Percentiles rank a stretch among this genome's conserved stretches.
These are phyloP conservation scores for Romanogobio albipinnatus DNA, from an alignment of 2,113 vertebrate species.

Conservation along the genomic window DNA sequence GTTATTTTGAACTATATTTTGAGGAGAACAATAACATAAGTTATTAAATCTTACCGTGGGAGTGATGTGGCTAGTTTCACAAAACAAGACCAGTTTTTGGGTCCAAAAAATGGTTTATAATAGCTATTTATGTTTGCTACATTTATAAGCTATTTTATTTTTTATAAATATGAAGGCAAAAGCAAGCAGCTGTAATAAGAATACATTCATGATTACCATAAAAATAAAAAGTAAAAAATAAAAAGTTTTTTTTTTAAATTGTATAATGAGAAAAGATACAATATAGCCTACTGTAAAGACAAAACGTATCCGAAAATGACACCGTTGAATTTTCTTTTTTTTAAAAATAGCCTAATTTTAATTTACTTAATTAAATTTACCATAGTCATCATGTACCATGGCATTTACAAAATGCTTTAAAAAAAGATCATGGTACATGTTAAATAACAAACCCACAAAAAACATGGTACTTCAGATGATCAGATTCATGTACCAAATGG, in stretches of 20 bases:
- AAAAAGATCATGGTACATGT: no score
- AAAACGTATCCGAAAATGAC: background rate
- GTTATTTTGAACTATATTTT: background rate
- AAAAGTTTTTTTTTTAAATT: no score
- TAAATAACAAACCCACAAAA: no score
- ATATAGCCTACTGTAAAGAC: background rate
- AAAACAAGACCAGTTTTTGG: background rate
- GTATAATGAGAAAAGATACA: background rate
- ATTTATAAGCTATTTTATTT: background rate
- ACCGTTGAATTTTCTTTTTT: no score
- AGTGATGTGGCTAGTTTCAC: background rate
- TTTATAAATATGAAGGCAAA: background rate
- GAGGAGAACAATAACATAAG: background rate
- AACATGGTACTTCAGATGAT: no score
- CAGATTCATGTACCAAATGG: no score
- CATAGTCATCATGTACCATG: no score
- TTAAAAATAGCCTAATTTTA: no score
- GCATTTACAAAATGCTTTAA: background rate
- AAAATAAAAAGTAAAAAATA: no score
- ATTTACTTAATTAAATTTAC: no score
- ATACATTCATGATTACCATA: no score
- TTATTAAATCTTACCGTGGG: background rate
- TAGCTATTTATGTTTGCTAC: background rate
- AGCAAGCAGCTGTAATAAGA: background rate
- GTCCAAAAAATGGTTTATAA: background rate